A percentile compares a stretch with the other conserved stretches of the same genome.
These are phyloP conservation scores for Mormyrus hasselquistii DNA, from an alignment of 2,797 vertebrate species.

Conservation along the genomic window DNA sequence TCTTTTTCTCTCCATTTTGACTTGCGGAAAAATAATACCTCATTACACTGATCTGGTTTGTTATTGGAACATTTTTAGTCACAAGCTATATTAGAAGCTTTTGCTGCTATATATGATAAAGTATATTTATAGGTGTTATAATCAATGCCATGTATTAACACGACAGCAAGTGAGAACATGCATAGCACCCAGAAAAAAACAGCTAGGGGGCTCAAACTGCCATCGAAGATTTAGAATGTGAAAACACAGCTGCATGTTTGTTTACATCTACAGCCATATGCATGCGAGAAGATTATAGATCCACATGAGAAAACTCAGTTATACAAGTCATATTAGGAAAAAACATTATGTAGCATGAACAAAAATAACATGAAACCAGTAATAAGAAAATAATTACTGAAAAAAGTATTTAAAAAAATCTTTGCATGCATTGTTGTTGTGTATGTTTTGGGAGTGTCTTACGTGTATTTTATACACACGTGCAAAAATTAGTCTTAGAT, in stretches of 20 bases:
- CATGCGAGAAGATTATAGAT: slow-evolving; percentile 80
- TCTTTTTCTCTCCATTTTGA: slow-evolving; percentile 84
- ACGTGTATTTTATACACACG: slow-evolving; percentile 72
- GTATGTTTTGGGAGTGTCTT: slow-evolving; percentile 80
- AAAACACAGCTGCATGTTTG: slow-evolving; percentile 83
- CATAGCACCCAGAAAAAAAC: slow-evolving; percentile 64
- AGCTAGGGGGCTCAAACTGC: slow-evolving; percentile 71
- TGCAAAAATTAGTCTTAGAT: slow-evolving; percentile 78
- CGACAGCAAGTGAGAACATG: slow-evolving; percentile 77
- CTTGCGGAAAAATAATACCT: slow-evolving; percentile 92
- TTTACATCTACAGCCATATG: slow-evolving; percentile 80
- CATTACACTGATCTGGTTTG: slow-evolving; percentile 84
- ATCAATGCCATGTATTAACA: slow-evolving; percentile 86
- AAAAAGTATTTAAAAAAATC: slow-evolving; percentile 67
- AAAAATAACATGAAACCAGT: slow-evolving; percentile 59
- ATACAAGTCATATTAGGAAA: slow-evolving; percentile 68
- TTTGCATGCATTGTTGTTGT: slow-evolving; percentile 92
- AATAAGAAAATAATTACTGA: slow-evolving; percentile 39
- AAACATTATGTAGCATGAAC: slow-evolving; percentile 77
- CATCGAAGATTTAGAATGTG: slow-evolving; percentile 77
- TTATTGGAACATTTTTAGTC: slow-evolving; percentile 89
- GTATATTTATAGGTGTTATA: slow-evolving; percentile 78
- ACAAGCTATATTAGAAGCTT: slow-evolving; percentile 91
- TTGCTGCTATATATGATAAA: slow-evolving; percentile 90
- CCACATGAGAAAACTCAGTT: slow-evolving; percentile 64